phyloP scores from a whole-genome alignment of 1,140 invertebrate genomes.

The Andrena cerasifolii region DNA sequence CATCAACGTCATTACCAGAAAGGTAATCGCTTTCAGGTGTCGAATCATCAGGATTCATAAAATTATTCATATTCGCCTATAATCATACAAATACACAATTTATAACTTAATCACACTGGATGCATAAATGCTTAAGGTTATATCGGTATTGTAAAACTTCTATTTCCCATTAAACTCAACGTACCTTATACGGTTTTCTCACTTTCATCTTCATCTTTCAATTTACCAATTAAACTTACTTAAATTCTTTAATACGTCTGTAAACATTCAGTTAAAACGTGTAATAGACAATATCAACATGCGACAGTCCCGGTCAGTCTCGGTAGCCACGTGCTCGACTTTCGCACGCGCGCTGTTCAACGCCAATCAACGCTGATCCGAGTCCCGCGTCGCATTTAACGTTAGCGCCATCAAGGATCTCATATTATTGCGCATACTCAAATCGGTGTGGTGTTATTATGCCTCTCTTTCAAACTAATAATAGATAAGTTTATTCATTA shows the following conservation, averaged over 20 bases:
- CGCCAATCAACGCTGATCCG: too few relatives aligned
- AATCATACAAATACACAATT: not conserved
- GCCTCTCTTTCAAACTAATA: not conserved
- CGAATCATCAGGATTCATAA: slow-evolving; percentile 6
- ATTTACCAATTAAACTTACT: not conserved
- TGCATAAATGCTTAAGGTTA: slow-evolving; percentile 13
- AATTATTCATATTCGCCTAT: slow-evolving; percentile 30
- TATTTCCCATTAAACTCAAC: not conserved
- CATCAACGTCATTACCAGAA: not conserved
- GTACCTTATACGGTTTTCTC: slow-evolving; percentile 13
- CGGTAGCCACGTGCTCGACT: too few relatives aligned
- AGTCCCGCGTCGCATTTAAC: too few relatives aligned
- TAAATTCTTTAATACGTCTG: not conserved
- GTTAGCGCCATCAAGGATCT: not conserved
- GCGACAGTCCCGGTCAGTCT: not conserved
- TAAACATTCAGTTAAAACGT: not conserved
- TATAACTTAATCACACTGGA: not conserved
- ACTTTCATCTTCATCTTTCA: slow-evolving; percentile 33
- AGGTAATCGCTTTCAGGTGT: not conserved
- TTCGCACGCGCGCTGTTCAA: too few relatives aligned
- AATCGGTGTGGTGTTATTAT: too few relatives aligned
- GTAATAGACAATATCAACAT: not conserved
- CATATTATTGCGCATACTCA: not conserved
- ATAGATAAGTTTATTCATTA: not conserved
- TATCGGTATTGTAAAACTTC: not conserved